Base-by-base conservation (phyloP, 2,797 vertebrate genomes). In the Salmo trutta region DNA sequence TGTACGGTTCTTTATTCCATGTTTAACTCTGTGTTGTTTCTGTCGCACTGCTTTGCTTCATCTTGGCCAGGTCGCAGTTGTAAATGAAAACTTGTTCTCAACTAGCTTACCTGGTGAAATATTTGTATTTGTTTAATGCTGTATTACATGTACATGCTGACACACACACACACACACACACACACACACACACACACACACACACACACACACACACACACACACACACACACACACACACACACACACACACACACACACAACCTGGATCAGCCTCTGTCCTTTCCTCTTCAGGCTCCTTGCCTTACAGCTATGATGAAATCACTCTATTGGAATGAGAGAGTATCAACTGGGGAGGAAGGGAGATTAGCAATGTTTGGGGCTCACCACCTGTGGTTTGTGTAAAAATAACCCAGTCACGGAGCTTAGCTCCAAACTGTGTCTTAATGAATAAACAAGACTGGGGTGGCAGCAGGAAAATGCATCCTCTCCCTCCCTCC, bases 361-460 rank as follows among this genome's bases (percentile, higher is more conserved):
- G 27, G 6, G 29, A 33, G 29, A 68, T 31, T 31, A 68, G 4
- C 66, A 36, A 67, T 33, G 29, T 67, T 67, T 67, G 65, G 29
- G 65, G 5, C 41, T 67, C 19, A 31, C 36, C 66, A 74, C 65
- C 79, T 74, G 79, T 36, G 19, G 67, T 52, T 70, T 19, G 53
- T 12, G 59, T 72, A 54, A 74, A 70, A 77, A 74, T 77, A 65
- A 71, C 27, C 53, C 52, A 15, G 75, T n/a, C 53, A n/a, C 2
- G 36, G 59, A 62, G 41, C n/a, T 5, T 21, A 64, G 67, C 52
- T 79, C 47, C 67, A 41, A 41, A 69, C 73, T 74, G 71, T 51
- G 51, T 74, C 65, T 66, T 73, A 53, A 77, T 73, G 29, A 64
- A 59, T 59, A 56, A 73, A 73, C 41, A 67, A 52, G 36, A 15